A percentile compares a stretch with the other conserved stretches of the same genome.
phyloP scores from a whole-genome alignment of 2,113 vertebrate genomes.

The Copsychus sechellarum region DNA sequence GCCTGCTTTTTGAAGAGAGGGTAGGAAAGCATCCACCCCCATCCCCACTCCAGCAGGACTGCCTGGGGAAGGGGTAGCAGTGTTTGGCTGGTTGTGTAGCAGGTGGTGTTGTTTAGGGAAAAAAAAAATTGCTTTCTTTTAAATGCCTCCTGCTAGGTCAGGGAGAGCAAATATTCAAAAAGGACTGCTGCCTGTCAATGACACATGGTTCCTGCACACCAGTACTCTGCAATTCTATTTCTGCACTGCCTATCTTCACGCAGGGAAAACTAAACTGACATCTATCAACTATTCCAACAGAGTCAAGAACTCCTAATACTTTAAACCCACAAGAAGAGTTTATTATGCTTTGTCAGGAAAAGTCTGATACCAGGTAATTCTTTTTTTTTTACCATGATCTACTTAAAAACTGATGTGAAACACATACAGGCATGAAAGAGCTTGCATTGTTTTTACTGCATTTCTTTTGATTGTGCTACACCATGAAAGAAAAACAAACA shows the following conservation, averaged over 20 bases:
- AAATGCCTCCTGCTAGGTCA: not conserved
- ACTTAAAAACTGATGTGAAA: constrained; percentile 3
- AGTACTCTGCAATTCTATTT: not conserved
- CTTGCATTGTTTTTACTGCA: constrained; percentile 24
- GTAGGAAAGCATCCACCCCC: not conserved
- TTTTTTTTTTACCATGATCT: not conserved
- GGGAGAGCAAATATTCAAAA: not conserved
- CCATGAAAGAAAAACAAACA: constrained; percentile 40
- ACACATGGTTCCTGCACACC: not conserved
- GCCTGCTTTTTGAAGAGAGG: not conserved
- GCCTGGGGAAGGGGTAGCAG: not conserved
- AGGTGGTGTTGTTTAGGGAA: not conserved
- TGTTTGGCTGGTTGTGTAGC: not conserved
- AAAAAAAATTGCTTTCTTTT: not conserved
- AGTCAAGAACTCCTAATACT: not conserved
- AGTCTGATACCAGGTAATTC: not conserved
- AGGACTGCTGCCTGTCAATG: not conserved
- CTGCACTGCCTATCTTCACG: not conserved
- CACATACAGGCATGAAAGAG: not conserved
- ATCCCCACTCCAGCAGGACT: not conserved
- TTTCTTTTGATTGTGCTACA: constrained; percentile 23
- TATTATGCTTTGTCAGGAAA: constrained; percentile 7
- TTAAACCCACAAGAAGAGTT: not conserved
- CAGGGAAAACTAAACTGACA: not conserved
- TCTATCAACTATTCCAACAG: not conserved